Conservation (phyloP, 2,888 invertebrate genomes). For the Agonopterix heracliana region DNA sequence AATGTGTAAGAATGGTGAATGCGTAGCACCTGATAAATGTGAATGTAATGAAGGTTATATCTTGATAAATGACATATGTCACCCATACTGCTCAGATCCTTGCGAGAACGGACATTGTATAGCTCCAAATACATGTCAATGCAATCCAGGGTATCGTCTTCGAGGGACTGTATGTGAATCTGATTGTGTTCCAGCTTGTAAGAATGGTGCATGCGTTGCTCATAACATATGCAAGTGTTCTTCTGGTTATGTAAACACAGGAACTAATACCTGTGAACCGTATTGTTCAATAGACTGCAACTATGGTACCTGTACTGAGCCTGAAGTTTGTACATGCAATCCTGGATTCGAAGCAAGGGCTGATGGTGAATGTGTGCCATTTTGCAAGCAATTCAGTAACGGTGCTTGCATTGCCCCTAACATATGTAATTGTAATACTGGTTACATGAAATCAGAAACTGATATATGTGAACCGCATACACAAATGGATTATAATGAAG, state of each 20-base stretch:
- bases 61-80: too few relatives aligned
- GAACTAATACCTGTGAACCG: conserved; percentile 9
- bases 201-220: conserved; percentile 10
- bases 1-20: too few relatives aligned
- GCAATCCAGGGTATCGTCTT: background rate
- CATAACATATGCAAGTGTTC: conserved; percentile 17
- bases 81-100: conserved; percentile 20
- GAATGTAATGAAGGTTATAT: too few relatives aligned
- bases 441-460: conserved; percentile 13
- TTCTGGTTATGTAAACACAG: conserved; percentile 9
- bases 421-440: conserved; percentile 15
- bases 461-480: conserved; percentile 26
- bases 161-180: background rate
- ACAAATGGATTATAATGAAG: too few relatives aligned
- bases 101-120: conserved; percentile 26
- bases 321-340: conserved; percentile 16
- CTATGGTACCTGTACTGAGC: conserved; percentile 9
- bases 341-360: conserved; percentile 3
- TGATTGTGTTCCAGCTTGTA: background rate
- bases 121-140: conserved; percentile 20
- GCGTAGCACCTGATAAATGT: too few relatives aligned
- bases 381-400: conserved; percentile 29
- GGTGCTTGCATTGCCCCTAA: conserved; percentile 16
- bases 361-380: conserved; percentile 22
- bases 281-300: conserved; percentile 5